Evolutionary conservation across 1,140 invertebrate species (phyloP).

Genomic region (Thalassaphorura encarpata): DNA sequence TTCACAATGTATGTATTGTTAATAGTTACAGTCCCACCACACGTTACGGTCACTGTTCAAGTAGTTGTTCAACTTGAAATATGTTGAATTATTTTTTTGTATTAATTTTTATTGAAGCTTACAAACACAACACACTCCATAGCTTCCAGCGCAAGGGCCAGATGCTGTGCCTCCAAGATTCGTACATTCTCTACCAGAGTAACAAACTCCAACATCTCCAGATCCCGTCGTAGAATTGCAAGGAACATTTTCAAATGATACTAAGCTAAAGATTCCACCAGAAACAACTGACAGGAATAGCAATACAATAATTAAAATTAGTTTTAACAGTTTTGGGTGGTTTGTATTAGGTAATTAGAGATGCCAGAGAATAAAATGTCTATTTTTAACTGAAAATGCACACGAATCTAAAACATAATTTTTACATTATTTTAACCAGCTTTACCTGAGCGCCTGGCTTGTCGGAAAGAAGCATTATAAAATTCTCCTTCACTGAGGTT

Average conservation of each 20-base stretch:
- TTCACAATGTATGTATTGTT: constrained; percentile 78
- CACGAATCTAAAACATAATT: no score
- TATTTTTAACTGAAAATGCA: no score
- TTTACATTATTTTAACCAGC: no score
- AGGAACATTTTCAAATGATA: constrained; percentile 31
- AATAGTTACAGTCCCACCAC: constrained; percentile 60
- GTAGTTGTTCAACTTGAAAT: no score
- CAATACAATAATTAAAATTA: no score
- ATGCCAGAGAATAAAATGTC: no score
- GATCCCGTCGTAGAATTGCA: constrained; percentile 14
- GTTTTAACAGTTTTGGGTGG: no score
- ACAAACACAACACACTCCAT: constrained; percentile 28
- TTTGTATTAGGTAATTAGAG: no score
- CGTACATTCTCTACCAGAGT: constrained; percentile 24
- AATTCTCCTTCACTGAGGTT: no score
- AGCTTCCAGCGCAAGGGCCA: constrained; percentile 31
- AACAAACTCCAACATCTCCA: constrained; percentile 26
- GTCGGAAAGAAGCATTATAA: no score
- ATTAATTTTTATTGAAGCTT: background rate
- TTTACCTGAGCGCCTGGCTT: no score
- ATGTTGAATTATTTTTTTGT: background rate
- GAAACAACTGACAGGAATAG: constrained; percentile 30
- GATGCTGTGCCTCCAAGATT: constrained; percentile 12
- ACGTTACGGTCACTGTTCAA: constrained; percentile 57
- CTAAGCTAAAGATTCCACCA: constrained; percentile 28